phyloP scores from a whole-genome alignment of 2,113 vertebrate genomes.

The Corythaixoides concolor region DNA sequence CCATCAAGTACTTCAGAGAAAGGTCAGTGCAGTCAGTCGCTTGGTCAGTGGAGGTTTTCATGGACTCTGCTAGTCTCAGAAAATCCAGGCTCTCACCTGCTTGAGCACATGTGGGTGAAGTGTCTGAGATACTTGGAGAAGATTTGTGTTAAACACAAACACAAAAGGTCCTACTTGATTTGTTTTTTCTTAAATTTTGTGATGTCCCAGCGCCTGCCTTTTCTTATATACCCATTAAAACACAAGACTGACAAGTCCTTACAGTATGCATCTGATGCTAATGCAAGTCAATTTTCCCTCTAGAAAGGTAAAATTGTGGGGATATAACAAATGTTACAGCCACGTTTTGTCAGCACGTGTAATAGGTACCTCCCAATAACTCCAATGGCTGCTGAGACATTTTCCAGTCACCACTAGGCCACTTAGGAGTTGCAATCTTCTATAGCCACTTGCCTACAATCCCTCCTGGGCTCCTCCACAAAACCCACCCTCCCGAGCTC shows the following conservation, averaged over 20 bases:
- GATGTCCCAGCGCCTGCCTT: not conserved
- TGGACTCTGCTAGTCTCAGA: slow-evolving; percentile 55
- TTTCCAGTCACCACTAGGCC: not conserved
- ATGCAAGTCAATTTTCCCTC: not conserved
- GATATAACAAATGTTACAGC: not conserved
- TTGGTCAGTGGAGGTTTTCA: slow-evolving; percentile 72
- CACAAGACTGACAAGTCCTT: not conserved
- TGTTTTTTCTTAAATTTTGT: not conserved
- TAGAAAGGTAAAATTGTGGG: not conserved
- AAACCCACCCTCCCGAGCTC: not conserved
- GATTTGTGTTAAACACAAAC: slow-evolving; percentile 72
- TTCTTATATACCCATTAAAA: not conserved
- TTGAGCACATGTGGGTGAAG: slow-evolving; percentile 72
- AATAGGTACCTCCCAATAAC: not conserved
- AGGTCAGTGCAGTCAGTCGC: slow-evolving; percentile 82
- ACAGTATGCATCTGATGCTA: not conserved
- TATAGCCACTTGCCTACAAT: not conserved
- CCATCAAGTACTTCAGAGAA: slow-evolving; percentile 92
- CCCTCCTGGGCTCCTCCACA: not conserved
- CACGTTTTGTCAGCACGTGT: not conserved
- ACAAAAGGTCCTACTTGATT: not conserved
- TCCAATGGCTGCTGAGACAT: not conserved
- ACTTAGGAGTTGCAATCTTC: not conserved
- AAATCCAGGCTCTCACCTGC: slow-evolving; percentile 59
- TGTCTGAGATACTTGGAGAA: slow-evolving; percentile 76